Percentiles rank a stretch among this genome's conserved stretches.
Conservation (phyloP, 2,888 invertebrate species). For the Acronicta leporina region DNA sequence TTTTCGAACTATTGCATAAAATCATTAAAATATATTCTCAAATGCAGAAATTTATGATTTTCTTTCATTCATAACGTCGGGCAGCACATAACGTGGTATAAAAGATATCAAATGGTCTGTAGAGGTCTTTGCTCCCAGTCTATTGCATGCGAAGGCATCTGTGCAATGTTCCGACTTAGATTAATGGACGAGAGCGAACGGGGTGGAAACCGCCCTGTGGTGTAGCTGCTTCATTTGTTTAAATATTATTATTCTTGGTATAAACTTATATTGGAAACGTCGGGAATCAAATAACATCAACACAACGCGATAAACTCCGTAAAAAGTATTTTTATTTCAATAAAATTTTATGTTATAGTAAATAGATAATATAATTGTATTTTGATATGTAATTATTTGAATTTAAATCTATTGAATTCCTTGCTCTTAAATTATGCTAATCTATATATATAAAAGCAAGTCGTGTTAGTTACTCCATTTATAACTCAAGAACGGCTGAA, state of each 20-base stretch:
- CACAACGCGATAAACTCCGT: too few species aligned
- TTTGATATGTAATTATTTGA: too few species aligned
- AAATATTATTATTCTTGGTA: conserved; percentile 44
- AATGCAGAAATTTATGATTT: conserved; percentile 17
- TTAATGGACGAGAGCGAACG: conserved; percentile 43
- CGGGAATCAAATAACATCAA: too few species aligned
- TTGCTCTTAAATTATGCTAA: too few species aligned
- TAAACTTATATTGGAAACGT: too few species aligned
- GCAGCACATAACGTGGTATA: conserved; percentile 34
- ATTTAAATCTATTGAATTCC: too few species aligned
- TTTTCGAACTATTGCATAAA: conserved; percentile 5
- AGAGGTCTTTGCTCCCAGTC: conserved; percentile 38
- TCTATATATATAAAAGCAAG: too few species aligned
- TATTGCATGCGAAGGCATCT: conserved; percentile 47
- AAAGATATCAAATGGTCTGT: conserved; percentile 44
- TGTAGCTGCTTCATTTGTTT: conserved; percentile 50
- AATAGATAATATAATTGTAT: too few species aligned
- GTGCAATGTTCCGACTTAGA: conserved; percentile 48
- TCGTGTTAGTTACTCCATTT: too few species aligned
- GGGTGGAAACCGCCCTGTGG: conserved; percentile 45
- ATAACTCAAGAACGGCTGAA: too few species aligned
- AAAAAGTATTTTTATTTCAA: too few species aligned
- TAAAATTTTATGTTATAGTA: too few species aligned
- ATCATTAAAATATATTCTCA: neutral
- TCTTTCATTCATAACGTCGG: conserved; percentile 28